phyloP scores from a whole-genome alignment of 1,140 invertebrate genomes.

The Carposina sasakii region DNA sequence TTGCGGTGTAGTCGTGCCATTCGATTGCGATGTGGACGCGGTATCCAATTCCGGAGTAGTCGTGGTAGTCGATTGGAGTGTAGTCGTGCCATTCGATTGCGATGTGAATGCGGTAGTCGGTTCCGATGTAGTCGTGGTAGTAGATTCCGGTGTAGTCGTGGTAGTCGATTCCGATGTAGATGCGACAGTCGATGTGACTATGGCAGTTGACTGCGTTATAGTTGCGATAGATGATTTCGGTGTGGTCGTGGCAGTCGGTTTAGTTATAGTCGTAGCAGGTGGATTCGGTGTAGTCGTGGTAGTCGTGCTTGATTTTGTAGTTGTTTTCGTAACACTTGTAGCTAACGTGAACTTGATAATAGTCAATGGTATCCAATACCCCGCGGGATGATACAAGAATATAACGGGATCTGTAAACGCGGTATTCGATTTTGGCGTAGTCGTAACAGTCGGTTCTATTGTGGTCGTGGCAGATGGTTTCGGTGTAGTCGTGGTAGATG shows the following conservation, averaged over 20 bases:
- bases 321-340: constrained; percentile 16
- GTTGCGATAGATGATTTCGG: constrained; percentile 15
- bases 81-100: constrained; percentile 2
- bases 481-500: background rate
- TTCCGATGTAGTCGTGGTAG: constrained; percentile 9
- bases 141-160: constrained; percentile 16
- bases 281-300: constrained; percentile 11
- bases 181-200: constrained; percentile 14
- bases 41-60: too few species aligned
- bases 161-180: constrained; percentile 13
- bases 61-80: constrained; percentile 11
- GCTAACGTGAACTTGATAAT: constrained; percentile 34
- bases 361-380: constrained; percentile 42
- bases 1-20: background rate
- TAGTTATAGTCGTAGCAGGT: constrained; percentile 12
- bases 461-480: constrained; percentile 5
- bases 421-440: too few species aligned
- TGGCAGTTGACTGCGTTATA: constrained; percentile 15
- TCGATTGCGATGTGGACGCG: too few species aligned
- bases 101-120: constrained; percentile 16
- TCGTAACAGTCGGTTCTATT: constrained; percentile 3
- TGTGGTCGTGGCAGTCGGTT: constrained; percentile 16
- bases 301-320: constrained; percentile 13
- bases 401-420: too few species aligned
- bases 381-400: too few species aligned